Evolutionary conservation across 2,113 vertebrate genomes (phyloP).

Genomic region (Chionomys nivalis): DNA sequence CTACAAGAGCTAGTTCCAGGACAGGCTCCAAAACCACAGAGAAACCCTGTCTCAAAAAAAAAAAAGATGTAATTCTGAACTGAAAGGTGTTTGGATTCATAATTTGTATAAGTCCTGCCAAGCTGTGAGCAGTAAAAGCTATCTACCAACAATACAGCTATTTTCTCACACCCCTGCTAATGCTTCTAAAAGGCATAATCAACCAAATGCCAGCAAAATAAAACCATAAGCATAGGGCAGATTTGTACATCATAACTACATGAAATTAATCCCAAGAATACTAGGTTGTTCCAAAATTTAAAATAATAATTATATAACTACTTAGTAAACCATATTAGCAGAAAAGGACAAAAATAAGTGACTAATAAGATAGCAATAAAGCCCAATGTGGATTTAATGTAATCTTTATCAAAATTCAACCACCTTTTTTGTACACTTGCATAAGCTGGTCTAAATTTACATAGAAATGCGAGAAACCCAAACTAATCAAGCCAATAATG

Average conservation of each 20-base stretch:
- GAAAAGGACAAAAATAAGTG: slow-evolving; percentile 2
- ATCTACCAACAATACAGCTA: not conserved
- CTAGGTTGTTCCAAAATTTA: not conserved
- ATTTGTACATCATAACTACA: not conserved
- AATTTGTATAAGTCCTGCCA: slow-evolving; percentile 53
- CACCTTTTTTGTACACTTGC: not conserved
- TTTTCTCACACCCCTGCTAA: slow-evolving; percentile 37
- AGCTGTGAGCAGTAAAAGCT: not conserved
- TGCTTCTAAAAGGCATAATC: slow-evolving; percentile 36
- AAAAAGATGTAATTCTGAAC: slow-evolving; percentile 39
- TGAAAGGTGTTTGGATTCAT: slow-evolving; percentile 51
- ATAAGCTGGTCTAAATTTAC: slow-evolving; percentile 10
- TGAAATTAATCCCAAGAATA: slow-evolving; percentile 6
- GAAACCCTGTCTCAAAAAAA: too few relatives aligned
- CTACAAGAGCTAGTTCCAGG: too few relatives aligned
- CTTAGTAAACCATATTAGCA: not conserved
- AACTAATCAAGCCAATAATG: not conserved
- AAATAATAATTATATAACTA: not conserved
- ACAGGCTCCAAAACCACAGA: too few relatives aligned
- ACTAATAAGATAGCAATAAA: not conserved
- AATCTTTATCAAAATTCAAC: not conserved
- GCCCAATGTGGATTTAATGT: not conserved
- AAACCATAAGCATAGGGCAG: not conserved
- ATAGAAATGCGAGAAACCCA: not conserved
- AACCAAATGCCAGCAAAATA: not conserved